phyloP scores from a whole-genome alignment of 2,888 invertebrate genomes.

The Therioaphis trifolii region DNA sequence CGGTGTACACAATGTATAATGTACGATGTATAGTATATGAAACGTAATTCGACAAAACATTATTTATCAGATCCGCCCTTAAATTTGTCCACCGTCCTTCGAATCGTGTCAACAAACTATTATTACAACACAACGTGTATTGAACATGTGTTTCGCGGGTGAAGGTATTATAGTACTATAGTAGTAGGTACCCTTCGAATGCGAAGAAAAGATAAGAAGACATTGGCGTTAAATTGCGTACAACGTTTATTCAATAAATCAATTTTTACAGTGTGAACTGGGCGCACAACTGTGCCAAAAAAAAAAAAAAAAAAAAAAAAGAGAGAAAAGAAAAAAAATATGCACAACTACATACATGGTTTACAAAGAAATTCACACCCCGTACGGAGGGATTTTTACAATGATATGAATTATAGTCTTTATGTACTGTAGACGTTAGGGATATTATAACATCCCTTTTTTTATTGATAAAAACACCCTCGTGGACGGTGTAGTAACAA shows the following conservation, averaged over 20 bases:
- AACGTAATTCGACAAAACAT: neutral
- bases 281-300: slow-evolving; percentile 39
- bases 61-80: slow-evolving; percentile 25
- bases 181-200: slow-evolving; percentile 44
- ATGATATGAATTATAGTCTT: slow-evolving; percentile 34
- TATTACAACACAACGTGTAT: neutral
- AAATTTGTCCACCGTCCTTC: slow-evolving; percentile 7
- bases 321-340: slow-evolving; percentile 3
- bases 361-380: slow-evolving; percentile 39
- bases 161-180: too few relatives aligned
- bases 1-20: neutral
- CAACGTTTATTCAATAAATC: slow-evolving; percentile 54
- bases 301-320: slow-evolving; percentile 9
- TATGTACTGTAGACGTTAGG: neutral
- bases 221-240: slow-evolving; percentile 42
- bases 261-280: slow-evolving; percentile 50
- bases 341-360: neutral
- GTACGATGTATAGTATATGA: neutral
- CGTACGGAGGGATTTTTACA: slow-evolving; percentile 13
- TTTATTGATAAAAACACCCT: slow-evolving; percentile 30
- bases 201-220: slow-evolving; percentile 48
- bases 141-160: slow-evolving; percentile 41
- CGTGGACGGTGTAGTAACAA: neutral
- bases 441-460: slow-evolving; percentile 27
- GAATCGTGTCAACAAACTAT: neutral